A percentile compares a stretch with the other conserved stretches of the same genome.
These are phyloP conservation scores for Xiphias gladius DNA, from an alignment of 2,113 vertebrate species.

Conservation along the genomic window DNA sequence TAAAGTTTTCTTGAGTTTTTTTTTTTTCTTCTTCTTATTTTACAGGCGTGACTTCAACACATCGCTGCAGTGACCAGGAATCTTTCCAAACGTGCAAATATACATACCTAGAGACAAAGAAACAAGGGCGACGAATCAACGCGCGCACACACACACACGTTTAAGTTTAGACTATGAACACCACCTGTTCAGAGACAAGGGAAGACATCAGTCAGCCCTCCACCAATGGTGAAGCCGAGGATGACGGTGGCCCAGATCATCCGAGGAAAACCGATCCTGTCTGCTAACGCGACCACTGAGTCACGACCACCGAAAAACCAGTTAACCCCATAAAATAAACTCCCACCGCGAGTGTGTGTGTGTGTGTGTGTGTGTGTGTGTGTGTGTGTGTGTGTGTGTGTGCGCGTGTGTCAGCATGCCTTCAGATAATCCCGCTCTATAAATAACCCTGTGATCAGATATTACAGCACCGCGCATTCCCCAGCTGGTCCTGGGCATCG, in stretches of 20 bases:
- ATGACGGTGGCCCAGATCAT: slow-evolving; percentile 6
- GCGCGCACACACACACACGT: neutral
- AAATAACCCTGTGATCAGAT: slow-evolving; percentile 75
- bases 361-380: slow-evolving; percentile 11
- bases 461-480: slow-evolving; percentile 76
- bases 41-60: too few species aligned
- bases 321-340: slow-evolving; percentile 20
- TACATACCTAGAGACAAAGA: too few species aligned
- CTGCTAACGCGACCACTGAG: slow-evolving; percentile 36
- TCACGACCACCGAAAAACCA: slow-evolving; percentile 24
- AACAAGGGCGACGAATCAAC: neutral
- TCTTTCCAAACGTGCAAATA: neutral
- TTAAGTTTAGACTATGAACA: neutral
- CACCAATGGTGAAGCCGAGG: neutral
- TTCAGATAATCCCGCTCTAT: slow-evolving; percentile 61
- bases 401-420: slow-evolving; percentile 20
- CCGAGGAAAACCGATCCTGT: slow-evolving; percentile 28
- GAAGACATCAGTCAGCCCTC: slow-evolving; percentile 24
- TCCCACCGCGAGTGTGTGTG: neutral
- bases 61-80: neutral
- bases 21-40: too few species aligned
- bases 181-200: slow-evolving; percentile 40
- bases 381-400: neutral
- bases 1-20: too few species aligned
- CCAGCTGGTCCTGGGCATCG: slow-evolving; percentile 56